These are phyloP conservation scores for Trichopria drosophilae DNA, from an alignment of 2,888 invertebrate genomes.

Conservation along the genomic window DNA sequence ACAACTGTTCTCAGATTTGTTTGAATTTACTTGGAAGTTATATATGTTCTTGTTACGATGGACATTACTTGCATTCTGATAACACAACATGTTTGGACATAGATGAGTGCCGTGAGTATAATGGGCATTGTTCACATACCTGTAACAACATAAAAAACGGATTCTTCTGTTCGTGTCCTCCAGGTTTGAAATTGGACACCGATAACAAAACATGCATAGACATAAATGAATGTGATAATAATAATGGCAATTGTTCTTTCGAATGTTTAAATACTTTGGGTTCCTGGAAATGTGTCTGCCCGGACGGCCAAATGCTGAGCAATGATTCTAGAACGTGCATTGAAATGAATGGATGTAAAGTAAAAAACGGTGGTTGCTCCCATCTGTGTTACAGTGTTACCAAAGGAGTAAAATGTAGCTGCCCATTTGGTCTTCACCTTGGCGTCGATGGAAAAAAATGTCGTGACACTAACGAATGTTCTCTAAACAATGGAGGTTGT, in stretches of 20 bases:
- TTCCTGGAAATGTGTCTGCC: slow-evolving; percentile 54
- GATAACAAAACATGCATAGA: slow-evolving; percentile 54
- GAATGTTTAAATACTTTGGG: slow-evolving; percentile 59
- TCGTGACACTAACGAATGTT: slow-evolving; percentile 56
- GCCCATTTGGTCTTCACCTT: slow-evolving; percentile 58
- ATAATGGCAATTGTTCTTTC: slow-evolving; percentile 58
- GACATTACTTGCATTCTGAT: slow-evolving; percentile 50
- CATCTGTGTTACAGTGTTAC: slow-evolving; percentile 65
- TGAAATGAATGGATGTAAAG: slow-evolving; percentile 62
- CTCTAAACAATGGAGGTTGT: slow-evolving; percentile 56
- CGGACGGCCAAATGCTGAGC: slow-evolving; percentile 48
- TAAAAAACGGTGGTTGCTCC: slow-evolving; percentile 66
- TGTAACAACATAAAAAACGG: slow-evolving; percentile 64
- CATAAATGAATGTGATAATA: slow-evolving; percentile 56
- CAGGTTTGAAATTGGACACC: slow-evolving; percentile 55
- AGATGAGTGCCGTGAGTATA: slow-evolving; percentile 56
- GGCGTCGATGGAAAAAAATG: slow-evolving; percentile 49
- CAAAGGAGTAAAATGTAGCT: slow-evolving; percentile 61
- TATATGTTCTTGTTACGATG: slow-evolving; percentile 51
- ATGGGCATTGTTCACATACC: slow-evolving; percentile 68
- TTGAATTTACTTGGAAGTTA: slow-evolving; percentile 52
- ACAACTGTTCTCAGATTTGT: slow-evolving; percentile 51
- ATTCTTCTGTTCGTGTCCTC: slow-evolving; percentile 61
- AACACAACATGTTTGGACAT: slow-evolving; percentile 52
- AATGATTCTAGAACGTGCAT: slow-evolving; percentile 56